Base-by-base conservation (phyloP, 35 echinoderm and acorn worm genomes). In the Diadema setosum region DNA sequence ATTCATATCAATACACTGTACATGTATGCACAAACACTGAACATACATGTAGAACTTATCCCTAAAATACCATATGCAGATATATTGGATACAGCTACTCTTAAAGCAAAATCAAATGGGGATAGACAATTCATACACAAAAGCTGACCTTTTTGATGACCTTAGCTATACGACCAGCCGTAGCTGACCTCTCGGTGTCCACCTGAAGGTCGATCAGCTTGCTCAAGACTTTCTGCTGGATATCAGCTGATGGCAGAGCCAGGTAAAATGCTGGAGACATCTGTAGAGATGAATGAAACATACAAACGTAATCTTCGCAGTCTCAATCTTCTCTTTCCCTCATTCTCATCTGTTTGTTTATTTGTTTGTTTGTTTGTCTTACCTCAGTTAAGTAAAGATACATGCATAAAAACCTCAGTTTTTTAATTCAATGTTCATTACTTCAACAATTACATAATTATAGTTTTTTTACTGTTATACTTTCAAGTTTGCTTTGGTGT, bases 191-290 rank as follows among this genome's bases (percentile, higher is more conserved):
- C n/a, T 88, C 37, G 5, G 84, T 80, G 17, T 80, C 80, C 34
- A 98, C 58, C 25, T 80, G 46, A 18, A 94, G 36, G 57, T 91
- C 95, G 67, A 98, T 81, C 82, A 98, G 50, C 27, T 87, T 90
- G 15, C 44, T 34, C 5, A 98, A 46, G 21, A 98, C 29, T 5
- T 56, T 32, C 63, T 94, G 88, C 70, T 98, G 88, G 8, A 94
- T 17, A 41, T 39, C 8, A 5, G 52, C 37, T 25, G 85, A 57
- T 0, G 87, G 73, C 31, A 98, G n/a, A 9, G 92, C 88, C 8
- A 18, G 2, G 70, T 91, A 98, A 65, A 98, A 91, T 41, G 44
- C 64, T 42, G 84, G 63, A 0, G 81, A 88, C 11, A 98, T 85
- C 95, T 98, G 84, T 39, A 83, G 46, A 3, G 30, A 42, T 11